phyloP scores from a whole-genome alignment of 2,113 vertebrate species.

The Mesitornis unicolor region DNA sequence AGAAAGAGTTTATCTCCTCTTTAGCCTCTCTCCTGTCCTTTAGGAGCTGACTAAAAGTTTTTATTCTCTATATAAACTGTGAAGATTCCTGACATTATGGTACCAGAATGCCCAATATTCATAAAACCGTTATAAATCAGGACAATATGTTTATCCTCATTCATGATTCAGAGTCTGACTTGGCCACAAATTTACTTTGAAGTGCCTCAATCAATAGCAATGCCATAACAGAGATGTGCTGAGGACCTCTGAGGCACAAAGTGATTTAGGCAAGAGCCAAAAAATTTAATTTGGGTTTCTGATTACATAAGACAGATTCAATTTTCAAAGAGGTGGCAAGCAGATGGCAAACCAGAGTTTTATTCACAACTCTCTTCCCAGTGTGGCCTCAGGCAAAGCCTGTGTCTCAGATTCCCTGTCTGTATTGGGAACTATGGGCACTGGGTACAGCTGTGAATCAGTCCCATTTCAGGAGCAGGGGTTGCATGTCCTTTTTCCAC shows the following conservation, averaged over 20 bases:
- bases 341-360: background rate
- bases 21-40: background rate
- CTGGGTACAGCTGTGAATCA: background rate
- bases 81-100: background rate
- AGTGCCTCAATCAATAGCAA: background rate
- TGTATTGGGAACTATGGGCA: background rate
- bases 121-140: background rate
- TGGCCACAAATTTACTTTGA: background rate
- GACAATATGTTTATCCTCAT: background rate
- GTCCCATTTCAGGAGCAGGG: background rate
- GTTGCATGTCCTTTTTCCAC: background rate
- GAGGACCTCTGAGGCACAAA: background rate
- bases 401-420: background rate
- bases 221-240: background rate
- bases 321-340: background rate
- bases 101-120: background rate
- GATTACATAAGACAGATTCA: background rate
- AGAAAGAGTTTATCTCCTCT: background rate
- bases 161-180: background rate
- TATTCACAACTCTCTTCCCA: background rate
- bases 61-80: background rate
- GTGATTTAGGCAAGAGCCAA: background rate
- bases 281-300: background rate
- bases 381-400: background rate
- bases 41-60: background rate